Evolutionary conservation across 2,888 invertebrate genomes (phyloP), one percentile per base, ranked within the genome.

Genomic region (Eugnorisma glareosa): DNA sequence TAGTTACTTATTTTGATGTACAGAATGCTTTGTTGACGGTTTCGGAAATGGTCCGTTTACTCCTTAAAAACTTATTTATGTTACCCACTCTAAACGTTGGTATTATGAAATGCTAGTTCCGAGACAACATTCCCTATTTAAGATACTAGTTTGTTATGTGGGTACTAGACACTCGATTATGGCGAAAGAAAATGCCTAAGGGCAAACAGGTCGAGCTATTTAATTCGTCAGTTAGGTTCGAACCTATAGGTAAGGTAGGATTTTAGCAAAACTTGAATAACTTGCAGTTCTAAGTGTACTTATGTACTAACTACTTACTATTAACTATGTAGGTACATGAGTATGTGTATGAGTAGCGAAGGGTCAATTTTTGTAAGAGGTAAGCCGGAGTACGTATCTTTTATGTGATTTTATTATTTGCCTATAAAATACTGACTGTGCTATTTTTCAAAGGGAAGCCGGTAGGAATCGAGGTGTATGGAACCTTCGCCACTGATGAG

Each of bases 121-220:
- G 76, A 79, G 69, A 76, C 79, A 77, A 86, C 82, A 85, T 82
- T 87, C 84, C 66, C 77, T 79, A 77, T 68, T 51, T 66, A 54
- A 63, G 76, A 67, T 75, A 66, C 73, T 61, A 63, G 77, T 79
- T 72, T 71, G 28, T 66, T 67, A 66, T 15, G 37, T 68, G 63
- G 66, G 48, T 73, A 70, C 48, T 28, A 63, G 63, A 70, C 3
- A 69, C 69, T 77, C 43, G 66, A 75, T 63, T 68, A 79, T 77
- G 72, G 59, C 71, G 83, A 79, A 83, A 84, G 74, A 66, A 67
- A 86, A 67, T 59, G 57, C 61, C 13, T 70, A 72, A 84, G 61
- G 81, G 75, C 67, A 73, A 76, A 72, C 64, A 61, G 69, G 82
- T 81, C 45, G 43, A 67, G 31, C 37, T 13, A 37, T 75, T 82